Evolutionary conservation across 2,113 vertebrate genomes (phyloP).

Genomic region (Elanus axillaris): DNA sequence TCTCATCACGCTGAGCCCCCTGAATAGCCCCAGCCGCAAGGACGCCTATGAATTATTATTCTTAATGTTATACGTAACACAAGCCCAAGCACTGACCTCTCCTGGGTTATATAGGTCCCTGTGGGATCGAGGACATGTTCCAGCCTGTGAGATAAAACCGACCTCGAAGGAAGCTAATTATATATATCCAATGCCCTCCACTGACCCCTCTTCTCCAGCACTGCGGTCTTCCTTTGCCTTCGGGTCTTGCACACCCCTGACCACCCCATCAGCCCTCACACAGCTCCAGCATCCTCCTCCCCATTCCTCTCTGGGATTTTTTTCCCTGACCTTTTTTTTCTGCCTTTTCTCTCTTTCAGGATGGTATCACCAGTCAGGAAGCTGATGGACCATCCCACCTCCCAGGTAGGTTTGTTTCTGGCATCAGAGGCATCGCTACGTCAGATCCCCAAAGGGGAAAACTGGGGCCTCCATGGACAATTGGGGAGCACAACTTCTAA

Average conservation of each 20-base stretch:
- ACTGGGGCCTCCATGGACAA: fast-evolving
- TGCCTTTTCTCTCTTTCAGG: not conserved
- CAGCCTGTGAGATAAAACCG: not conserved
- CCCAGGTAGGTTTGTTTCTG: not conserved
- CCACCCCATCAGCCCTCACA: not conserved
- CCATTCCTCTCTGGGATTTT: not conserved
- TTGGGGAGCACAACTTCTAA: not conserved
- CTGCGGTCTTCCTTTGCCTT: not conserved
- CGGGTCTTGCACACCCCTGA: not conserved
- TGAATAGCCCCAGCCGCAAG: not conserved
- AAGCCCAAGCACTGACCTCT: not conserved
- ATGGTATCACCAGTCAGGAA: not conserved
- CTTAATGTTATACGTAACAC: not conserved
- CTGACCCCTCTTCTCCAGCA: not conserved
- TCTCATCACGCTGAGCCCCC: not conserved
- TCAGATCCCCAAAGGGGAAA: not conserved
- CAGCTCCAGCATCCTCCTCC: not conserved
- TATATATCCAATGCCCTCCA: not conserved
- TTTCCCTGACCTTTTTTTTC: not conserved
- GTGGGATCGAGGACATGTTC: not conserved
- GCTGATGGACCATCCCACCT: not conserved
- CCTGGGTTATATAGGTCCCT: not conserved
- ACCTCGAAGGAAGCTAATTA: not conserved
- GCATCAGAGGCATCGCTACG: fast-evolving
- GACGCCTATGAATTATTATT: not conserved